phyloP scores from a whole-genome alignment of 2,113 vertebrate species.

The Melanerpes formicivorus region DNA sequence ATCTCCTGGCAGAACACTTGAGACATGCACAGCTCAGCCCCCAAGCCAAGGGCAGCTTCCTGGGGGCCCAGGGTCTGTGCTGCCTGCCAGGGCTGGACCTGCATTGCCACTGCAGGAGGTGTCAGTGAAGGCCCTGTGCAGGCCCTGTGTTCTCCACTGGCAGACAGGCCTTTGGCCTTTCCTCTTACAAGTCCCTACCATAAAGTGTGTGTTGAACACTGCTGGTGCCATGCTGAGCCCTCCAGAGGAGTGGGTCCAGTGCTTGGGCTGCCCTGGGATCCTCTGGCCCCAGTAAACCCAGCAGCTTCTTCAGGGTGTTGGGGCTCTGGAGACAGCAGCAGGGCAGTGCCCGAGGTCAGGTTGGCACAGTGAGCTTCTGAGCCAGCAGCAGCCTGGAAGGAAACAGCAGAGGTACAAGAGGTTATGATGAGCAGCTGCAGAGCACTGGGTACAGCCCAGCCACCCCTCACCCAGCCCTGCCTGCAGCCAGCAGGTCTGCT shows the following conservation, averaged over 20 bases:
- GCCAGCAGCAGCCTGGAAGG: slow-evolving; percentile 48
- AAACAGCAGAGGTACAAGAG: not conserved
- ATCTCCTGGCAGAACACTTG: not conserved
- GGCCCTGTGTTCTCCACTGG: not conserved
- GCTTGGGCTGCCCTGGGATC: slow-evolving; percentile 51
- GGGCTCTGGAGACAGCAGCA: slow-evolving; percentile 75
- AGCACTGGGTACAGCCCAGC: not conserved
- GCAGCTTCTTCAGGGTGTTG: slow-evolving; percentile 76
- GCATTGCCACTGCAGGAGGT: not conserved
- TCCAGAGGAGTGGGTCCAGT: slow-evolving; percentile 64
- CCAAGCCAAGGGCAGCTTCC: not conserved
- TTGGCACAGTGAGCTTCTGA: slow-evolving; percentile 53
- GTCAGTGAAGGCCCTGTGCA: not conserved
- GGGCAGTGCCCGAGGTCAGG: slow-evolving; percentile 67
- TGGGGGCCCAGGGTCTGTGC: not conserved
- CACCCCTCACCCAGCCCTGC: not conserved
- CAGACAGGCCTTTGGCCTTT: not conserved
- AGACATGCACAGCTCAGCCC: not conserved
- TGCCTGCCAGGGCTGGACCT: not conserved
- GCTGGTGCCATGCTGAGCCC: slow-evolving; percentile 67
- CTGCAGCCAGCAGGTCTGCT: not conserved
- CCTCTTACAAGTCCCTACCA: slow-evolving; percentile 52
- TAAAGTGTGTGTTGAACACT: slow-evolving; percentile 71
- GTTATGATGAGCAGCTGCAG: not conserved
- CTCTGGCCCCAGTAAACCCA: slow-evolving; percentile 73